These are phyloP conservation scores for Rhinatrema bivittatum DNA, from an alignment of 2,797 vertebrate species.

Conservation along the genomic window DNA sequence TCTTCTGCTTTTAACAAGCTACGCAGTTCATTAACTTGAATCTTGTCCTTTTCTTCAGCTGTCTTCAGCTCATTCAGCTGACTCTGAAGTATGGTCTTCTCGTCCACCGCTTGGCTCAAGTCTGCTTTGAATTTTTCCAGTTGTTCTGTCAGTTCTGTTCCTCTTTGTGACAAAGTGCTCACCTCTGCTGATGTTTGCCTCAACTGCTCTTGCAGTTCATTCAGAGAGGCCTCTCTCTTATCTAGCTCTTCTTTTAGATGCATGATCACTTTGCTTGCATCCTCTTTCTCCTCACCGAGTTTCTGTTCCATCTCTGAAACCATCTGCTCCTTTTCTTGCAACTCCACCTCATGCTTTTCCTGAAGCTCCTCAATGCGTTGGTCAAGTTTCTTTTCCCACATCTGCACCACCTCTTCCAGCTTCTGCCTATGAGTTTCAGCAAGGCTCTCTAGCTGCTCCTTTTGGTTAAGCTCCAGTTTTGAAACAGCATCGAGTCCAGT, in stretches of 20 bases:
- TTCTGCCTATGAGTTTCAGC: conserved; percentile 55
- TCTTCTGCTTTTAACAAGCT: conserved; percentile 54
- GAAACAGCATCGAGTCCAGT: conserved; percentile 68
- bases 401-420: conserved; percentile 45
- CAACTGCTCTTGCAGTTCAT: conserved; percentile 75
- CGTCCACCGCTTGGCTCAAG: conserved; percentile 62
- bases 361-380: conserved; percentile 71
- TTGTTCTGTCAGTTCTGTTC: conserved; percentile 63
- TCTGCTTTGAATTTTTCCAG: conserved; percentile 69
- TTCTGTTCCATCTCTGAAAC: conserved; percentile 62
- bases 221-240: conserved; percentile 58
- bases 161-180: conserved; percentile 57
- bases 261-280: conserved; percentile 45
- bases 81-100: conserved; percentile 67
- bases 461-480: conserved; percentile 79
- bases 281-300: conserved; percentile 60
- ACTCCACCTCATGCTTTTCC: conserved; percentile 59
- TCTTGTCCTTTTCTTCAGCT: conserved; percentile 55
- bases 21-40: conserved; percentile 50
- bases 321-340: conserved; percentile 77
- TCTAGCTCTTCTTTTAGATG: conserved; percentile 65
- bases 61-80: conserved; percentile 47
- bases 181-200: conserved; percentile 58
- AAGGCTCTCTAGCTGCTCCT: conserved; percentile 72
- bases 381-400: conserved; percentile 67